These are phyloP conservation scores for Gerris buenoi DNA, from an alignment of 1,140 invertebrate species.

Conservation along the genomic window DNA sequence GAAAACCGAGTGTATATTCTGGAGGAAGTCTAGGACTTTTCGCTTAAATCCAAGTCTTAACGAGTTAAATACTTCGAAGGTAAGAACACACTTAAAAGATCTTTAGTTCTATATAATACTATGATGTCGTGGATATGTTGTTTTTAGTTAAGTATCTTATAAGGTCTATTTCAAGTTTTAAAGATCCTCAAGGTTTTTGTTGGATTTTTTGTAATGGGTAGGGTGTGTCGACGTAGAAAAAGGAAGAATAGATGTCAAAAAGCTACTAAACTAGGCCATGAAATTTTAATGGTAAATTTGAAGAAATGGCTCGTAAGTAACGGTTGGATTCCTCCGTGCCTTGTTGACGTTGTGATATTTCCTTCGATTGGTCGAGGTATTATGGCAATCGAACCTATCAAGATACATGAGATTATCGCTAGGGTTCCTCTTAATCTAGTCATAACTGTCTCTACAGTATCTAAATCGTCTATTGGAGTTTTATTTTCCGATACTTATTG, in stretches of 20 bases:
- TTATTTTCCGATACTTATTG: constrained; percentile 16
- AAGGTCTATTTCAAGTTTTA: too few relatives aligned
- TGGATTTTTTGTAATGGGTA: constrained; percentile 6
- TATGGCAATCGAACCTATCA: constrained; percentile 28
- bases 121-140: too few relatives aligned
- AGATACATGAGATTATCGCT: constrained; percentile 28
- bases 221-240: background rate
- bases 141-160: too few relatives aligned
- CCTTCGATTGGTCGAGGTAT: constrained; percentile 33
- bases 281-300: constrained; percentile 14
- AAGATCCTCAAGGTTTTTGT: too few relatives aligned
- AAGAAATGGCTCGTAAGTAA: constrained; percentile 22
- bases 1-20: background rate
- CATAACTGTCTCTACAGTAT: constrained; percentile 28
- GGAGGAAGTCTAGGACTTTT: background rate
- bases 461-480: constrained; percentile 17
- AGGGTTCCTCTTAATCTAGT: constrained; percentile 30
- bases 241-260: background rate
- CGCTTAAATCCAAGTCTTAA: background rate
- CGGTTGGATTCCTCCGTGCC: constrained; percentile 21
- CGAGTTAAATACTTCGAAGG: background rate
- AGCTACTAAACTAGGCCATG: background rate
- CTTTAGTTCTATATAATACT: too few relatives aligned
- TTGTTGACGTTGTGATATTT: constrained; percentile 19
- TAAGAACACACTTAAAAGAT: too few relatives aligned